Evolutionary conservation across 2,113 vertebrate genomes (phyloP), one percentile per base, ranked within the genome.

Genomic region (Andinoacara biseriatus): DNA sequence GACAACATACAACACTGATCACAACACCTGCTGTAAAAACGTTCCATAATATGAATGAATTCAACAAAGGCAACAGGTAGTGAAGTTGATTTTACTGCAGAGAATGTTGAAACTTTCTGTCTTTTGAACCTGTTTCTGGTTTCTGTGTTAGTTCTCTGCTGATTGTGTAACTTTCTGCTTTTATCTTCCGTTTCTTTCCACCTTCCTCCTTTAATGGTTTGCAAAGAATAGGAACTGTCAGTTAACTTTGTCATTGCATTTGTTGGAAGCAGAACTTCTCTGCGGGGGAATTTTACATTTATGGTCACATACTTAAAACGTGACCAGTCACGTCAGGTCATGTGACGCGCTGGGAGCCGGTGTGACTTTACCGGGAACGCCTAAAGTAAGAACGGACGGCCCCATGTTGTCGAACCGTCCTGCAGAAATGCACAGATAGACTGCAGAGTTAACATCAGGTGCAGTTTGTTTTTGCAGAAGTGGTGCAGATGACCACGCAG

Each of bases 61-160:
- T 38, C 56, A 38, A 58, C 24, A 26, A 76, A 58, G 74, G 26
- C 67, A 72, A 69, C 24, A 69, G 5, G 22, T 5, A 46, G 1
- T 17, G 14, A 26, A 17, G 15, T 29, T 74, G 2, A 80, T 59
- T 76, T 9, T 24, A 56, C 7, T 76, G 40, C 29, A 35, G 65
- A 69, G 46, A 15, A 31, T 72, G 67, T 20, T 20, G 43, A 72
- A 69, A 17, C 3, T 60, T 61, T 31, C 10, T 14, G 20, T 29
- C 35, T 11, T 2, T 24, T 35, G 18, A 33, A 35, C 52, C 24
- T 2, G 8, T 6, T 35, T 20, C 29, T 38, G 15, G 26, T 15
- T 75, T 83, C 59, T 63, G 9, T 0, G 33, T 33, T 57, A 60
- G 13, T 84, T 88, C 78, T 52, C 31, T 20, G 2, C 62, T 76